Evolutionary conservation across 2,888 invertebrate species (phyloP).

Genomic region (Noctua janthina): DNA sequence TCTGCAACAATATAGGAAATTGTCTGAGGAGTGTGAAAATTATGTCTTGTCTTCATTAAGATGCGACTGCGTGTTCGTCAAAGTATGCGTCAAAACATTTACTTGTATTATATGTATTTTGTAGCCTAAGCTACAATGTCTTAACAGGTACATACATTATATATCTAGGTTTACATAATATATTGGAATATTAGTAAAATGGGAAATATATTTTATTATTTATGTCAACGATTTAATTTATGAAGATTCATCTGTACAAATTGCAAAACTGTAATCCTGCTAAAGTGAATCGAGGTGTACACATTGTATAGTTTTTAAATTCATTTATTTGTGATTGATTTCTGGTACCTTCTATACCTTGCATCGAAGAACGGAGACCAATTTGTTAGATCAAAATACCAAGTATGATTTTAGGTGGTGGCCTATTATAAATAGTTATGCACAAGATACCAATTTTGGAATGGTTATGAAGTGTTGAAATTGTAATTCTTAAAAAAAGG

Average conservation of each 20-base stretch:
- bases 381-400: conserved; percentile 60
- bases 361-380: conserved; percentile 68
- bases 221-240: conserved; percentile 64
- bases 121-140: conserved; percentile 59
- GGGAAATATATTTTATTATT: conserved; percentile 65
- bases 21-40: conserved; percentile 36
- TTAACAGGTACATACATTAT: conserved; percentile 63
- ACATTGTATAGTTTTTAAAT: conserved; percentile 66
- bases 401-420: conserved; percentile 75
- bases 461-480: conserved; percentile 64
- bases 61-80: conserved; percentile 43
- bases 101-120: conserved; percentile 66
- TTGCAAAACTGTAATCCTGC: conserved; percentile 66
- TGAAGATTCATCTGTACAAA: conserved; percentile 65
- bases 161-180: conserved; percentile 64
- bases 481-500: conserved; percentile 74
- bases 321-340: conserved; percentile 69
- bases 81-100: conserved; percentile 59
- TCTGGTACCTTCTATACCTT: conserved; percentile 72
- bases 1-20: conserved; percentile 49
- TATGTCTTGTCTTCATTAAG: conserved; percentile 33
- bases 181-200: conserved; percentile 63
- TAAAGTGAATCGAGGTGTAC: conserved; percentile 66
- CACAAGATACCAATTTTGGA: conserved; percentile 75
- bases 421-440: conserved; percentile 78